Evolutionary conservation across 2,797 vertebrate species (phyloP).

Genomic region (Syndactyla subalaris): DNA sequence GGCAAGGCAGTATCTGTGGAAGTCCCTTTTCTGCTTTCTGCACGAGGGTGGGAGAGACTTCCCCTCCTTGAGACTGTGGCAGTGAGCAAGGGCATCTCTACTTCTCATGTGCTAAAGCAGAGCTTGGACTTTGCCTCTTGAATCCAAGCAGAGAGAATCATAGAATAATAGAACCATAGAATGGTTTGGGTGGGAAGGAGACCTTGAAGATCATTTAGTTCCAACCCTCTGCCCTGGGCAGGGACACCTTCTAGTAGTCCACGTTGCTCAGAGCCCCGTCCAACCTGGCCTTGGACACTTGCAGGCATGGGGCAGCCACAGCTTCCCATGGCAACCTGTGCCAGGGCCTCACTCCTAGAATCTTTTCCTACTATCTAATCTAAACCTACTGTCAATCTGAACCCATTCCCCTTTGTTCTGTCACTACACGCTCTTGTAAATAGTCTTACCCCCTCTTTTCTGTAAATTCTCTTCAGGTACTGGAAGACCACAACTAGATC

Average conservation of each 20-base stretch:
- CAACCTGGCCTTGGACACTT: not conserved
- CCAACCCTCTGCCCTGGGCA: not conserved
- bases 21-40: not conserved
- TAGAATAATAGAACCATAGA: not conserved
- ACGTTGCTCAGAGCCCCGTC: not conserved
- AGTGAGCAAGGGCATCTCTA: not conserved
- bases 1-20: not conserved
- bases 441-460: not conserved
- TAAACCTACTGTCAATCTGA: not conserved
- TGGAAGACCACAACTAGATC: not conserved
- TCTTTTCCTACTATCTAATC: not conserved
- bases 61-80: rapidly evolving
- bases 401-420: not conserved
- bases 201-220: not conserved
- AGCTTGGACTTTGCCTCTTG: not conserved
- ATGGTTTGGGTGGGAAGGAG: not conserved
- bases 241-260: not conserved
- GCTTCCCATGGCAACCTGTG: not conserved
- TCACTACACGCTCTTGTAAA: not conserved
- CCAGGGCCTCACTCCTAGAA: rapidly evolving
- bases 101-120: rapidly evolving
- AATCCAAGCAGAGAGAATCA: not conserved
- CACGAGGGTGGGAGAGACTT: rapidly evolving
- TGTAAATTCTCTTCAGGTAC: not conserved
- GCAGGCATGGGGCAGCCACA: not conserved